phyloP scores from a whole-genome alignment of 1,140 invertebrate species.

The Drosophila quadrilineata region DNA sequence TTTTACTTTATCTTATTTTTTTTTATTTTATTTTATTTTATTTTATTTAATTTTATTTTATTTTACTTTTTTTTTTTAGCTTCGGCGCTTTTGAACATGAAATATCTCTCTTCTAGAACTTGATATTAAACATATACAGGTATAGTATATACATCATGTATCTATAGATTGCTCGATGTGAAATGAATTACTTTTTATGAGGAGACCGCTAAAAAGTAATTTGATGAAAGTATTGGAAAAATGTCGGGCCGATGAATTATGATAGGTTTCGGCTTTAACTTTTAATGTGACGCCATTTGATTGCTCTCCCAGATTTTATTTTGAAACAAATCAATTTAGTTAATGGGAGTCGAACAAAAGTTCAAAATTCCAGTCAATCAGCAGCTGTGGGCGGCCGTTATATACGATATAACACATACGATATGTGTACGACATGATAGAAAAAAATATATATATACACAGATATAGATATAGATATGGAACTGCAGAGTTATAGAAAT shows the following conservation, averaged over 20 bases:
- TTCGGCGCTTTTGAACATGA: too few species aligned
- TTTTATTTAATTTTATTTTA: too few species aligned
- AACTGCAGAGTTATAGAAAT: constrained; percentile 2
- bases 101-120: too few species aligned
- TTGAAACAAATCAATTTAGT: constrained; percentile 42
- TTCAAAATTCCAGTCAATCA: constrained; percentile 42
- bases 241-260: constrained; percentile 8
- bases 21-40: too few species aligned
- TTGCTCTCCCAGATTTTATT: constrained; percentile 14
- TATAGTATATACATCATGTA: too few species aligned
- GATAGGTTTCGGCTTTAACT: constrained; percentile 12
- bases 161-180: too few species aligned
- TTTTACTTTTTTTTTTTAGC: too few species aligned
- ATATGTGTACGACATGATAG: background rate
- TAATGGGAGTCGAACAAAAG: constrained; percentile 39
- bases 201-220: background rate
- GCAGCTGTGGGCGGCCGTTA: constrained; percentile 5
- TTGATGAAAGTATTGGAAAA: background rate
- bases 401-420: constrained; percentile 30
- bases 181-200: background rate
- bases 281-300: constrained; percentile 24
- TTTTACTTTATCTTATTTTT: too few species aligned
- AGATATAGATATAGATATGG: background rate
- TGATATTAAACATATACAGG: too few species aligned
- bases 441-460: background rate